A percentile compares a stretch with the other conserved stretches of the same genome.
These are phyloP conservation scores for Todus mexicanus DNA, from an alignment of 2,797 vertebrate genomes.

Conservation along the genomic window DNA sequence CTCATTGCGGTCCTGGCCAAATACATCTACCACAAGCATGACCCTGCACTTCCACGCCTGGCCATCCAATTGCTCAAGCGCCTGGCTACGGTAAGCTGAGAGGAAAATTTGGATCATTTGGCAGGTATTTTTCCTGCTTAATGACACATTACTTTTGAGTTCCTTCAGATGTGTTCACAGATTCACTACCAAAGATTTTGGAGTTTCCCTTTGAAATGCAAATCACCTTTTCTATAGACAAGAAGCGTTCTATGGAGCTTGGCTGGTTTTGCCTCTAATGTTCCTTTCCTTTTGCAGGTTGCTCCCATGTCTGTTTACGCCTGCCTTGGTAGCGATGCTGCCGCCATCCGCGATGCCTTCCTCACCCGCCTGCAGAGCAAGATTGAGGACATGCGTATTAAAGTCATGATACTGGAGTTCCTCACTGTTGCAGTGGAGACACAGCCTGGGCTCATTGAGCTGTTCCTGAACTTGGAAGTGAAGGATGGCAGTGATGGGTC, in stretches of 20 bases:
- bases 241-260: not conserved
- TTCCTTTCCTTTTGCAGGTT: constrained; percentile 75
- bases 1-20: constrained; percentile 94
- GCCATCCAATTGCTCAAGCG: constrained; percentile 96
- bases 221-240: not conserved
- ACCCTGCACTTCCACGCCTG: constrained; percentile 92
- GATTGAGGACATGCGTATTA: constrained; percentile 96
- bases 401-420: constrained; percentile 98
- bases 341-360: constrained; percentile 94
- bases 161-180: not conserved
- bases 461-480: constrained; percentile 94
- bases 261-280: not conserved
- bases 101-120: not conserved
- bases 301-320: constrained; percentile 98
- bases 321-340: constrained; percentile 91
- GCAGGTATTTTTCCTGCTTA: not conserved
- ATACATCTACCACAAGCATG: constrained; percentile 97
- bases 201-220: not conserved
- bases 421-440: constrained; percentile 97
- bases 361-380: constrained; percentile 91
- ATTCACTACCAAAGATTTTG: not conserved
- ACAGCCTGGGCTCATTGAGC: constrained; percentile 95
- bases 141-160: not conserved
- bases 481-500: constrained; percentile 88
- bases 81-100: constrained; percentile 85